Base-by-base conservation (phyloP, 1,140 invertebrate species). In the Lerema accius region DNA sequence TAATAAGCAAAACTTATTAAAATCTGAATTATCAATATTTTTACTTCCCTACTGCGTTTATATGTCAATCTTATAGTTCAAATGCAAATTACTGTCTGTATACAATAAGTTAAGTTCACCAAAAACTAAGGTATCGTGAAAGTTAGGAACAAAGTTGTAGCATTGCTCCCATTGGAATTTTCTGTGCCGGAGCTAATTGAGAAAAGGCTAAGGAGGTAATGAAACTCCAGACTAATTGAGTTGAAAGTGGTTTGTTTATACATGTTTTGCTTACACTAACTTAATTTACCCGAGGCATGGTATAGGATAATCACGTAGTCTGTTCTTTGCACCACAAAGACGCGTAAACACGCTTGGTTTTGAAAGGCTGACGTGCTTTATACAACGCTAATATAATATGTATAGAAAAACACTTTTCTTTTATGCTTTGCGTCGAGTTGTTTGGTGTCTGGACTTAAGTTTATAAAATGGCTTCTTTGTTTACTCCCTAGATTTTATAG, bases 171-270 rank as follows among this genome's bases (percentile, higher is more conserved):
- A 16, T 51, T 32, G 15, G 32, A 32, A 51, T 37, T 51, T 51
- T 51, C 28, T 45, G 39, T 46, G 15, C 63, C 67, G 32, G 42
- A 56, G 66, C 40, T 65, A 65, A 69, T 69, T 69, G 63, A 40
- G 63, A 65, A 65, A 62, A 69, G 46, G 53, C 59, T 69, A 69
- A 61, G 23, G 61, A 65, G 51, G 53, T 71, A 71, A 61, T 56
- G 49, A 56, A 71, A 71, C 60, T 58, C 43, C 40, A 15, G 61
- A 46, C 60, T 65, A 63, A 71, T 71, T 65, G 56, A 66, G 60
- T 72, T 53, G 60, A 64, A 64, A 58, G 50, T 49, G 60, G 56
- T 66, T 71, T 71, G 68, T 74, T 68, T 71, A 64, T 69, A 45
- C 63, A 35, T 68, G 60, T 67, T 60, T 68, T 64, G 63, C 58